phyloP scores from a whole-genome alignment of 2,888 invertebrate species.

The Spodoptera picta region DNA sequence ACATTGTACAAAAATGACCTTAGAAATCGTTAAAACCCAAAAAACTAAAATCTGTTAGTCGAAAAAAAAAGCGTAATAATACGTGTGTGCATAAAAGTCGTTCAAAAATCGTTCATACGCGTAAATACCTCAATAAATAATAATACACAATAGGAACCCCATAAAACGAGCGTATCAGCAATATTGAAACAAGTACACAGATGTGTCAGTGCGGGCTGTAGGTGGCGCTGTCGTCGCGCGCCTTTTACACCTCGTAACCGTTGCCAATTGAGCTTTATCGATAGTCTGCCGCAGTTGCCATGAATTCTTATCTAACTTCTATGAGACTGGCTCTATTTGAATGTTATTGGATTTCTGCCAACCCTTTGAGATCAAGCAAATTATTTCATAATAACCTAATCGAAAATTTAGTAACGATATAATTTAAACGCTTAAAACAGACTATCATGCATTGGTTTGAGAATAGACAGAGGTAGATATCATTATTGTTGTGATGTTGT shows the following conservation, averaged over 20 bases:
- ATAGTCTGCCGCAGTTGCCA: slow-evolving; percentile 51
- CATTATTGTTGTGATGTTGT: no score
- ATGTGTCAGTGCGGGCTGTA: slow-evolving; percentile 5
- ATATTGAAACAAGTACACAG: slow-evolving; percentile 8
- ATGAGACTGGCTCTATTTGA: slow-evolving; percentile 2
- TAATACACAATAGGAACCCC: slow-evolving; percentile 3
- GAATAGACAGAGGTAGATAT: no score
- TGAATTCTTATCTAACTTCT: slow-evolving; percentile 51
- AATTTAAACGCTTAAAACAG: no score
- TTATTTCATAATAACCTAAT: no score
- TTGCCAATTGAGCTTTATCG: slow-evolving; percentile 62
- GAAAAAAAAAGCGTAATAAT: no score
- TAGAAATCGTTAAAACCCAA: no score
- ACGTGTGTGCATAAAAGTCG: no score
- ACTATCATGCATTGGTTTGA: no score
- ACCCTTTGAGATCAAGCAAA: no score
- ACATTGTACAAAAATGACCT: no score
- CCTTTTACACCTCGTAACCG: slow-evolving; percentile 62
- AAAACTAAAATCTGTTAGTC: no score
- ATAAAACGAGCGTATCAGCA: not conserved
- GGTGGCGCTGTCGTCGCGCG: slow-evolving; percentile 27
- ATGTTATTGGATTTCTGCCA: slow-evolving; percentile 13
- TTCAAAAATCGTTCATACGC: not conserved
- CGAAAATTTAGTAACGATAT: no score
- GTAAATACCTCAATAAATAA: slow-evolving; percentile 3